Conservation (phyloP, 2,113 vertebrate genomes). For the Ictalurus furcatus region DNA sequence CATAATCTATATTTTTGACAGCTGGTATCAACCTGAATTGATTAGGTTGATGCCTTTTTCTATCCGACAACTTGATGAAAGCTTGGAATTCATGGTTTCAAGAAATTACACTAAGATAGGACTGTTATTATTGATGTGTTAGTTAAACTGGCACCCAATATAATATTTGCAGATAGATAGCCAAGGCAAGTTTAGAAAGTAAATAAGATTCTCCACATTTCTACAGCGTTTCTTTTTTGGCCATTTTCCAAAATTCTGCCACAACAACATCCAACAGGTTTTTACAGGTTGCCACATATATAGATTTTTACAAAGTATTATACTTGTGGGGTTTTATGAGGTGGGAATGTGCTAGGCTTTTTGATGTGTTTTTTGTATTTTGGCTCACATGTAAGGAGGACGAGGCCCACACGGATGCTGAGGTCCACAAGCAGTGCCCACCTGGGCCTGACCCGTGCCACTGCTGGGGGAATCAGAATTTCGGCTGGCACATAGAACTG, state of each 20-base stretch:
- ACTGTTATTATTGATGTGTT: not conserved
- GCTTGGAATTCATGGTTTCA: not conserved
- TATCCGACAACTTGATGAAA: not conserved
- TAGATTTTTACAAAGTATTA: not conserved
- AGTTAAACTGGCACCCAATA: not conserved
- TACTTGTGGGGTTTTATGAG: not conserved
- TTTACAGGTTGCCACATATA: not conserved
- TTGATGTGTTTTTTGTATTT: not conserved
- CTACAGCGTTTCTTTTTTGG: not conserved
- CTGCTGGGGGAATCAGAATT: conserved; percentile 81
- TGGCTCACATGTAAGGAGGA: conserved; percentile 89
- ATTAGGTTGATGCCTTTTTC: not conserved
- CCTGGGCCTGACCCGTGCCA: conserved; percentile 70
- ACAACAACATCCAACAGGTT: not conserved
- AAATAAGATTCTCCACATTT: not conserved
- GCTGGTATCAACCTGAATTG: not conserved
- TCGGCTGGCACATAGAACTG: conserved; percentile 96
- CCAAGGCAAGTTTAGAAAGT: not conserved
- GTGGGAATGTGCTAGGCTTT: not conserved
- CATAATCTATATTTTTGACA: not conserved
- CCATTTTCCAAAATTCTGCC: not conserved
- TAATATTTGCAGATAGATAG: not conserved
- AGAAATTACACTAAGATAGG: not conserved
- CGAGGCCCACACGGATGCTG: conserved; percentile 76
- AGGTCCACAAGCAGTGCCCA: conserved; percentile 78